These are phyloP conservation scores for Epinephelus moara DNA, from an alignment of 2,113 vertebrate genomes.

Conservation along the genomic window DNA sequence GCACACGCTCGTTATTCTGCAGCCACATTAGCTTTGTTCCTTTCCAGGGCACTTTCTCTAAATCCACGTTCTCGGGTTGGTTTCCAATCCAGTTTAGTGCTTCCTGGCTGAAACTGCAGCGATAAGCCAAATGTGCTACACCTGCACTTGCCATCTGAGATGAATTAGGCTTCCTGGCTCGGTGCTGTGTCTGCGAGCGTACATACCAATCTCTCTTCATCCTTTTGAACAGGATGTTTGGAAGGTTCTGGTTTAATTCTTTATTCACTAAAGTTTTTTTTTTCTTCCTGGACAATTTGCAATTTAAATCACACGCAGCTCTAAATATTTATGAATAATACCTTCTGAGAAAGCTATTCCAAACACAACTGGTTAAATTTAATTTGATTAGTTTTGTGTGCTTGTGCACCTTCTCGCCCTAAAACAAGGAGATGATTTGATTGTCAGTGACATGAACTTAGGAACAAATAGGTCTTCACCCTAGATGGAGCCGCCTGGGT, in stretches of 20 bases:
- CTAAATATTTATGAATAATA: constrained; percentile 29
- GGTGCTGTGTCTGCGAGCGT: constrained; percentile 27
- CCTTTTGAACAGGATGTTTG: constrained; percentile 5
- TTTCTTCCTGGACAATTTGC: constrained; percentile 16
- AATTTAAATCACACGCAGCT: constrained; percentile 50
- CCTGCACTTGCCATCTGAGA: constrained; percentile 55
- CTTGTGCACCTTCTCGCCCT: constrained; percentile 43
- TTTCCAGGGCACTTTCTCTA: constrained; percentile 35
- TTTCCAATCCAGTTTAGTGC: constrained; percentile 45
- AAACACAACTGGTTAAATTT: constrained; percentile 39
- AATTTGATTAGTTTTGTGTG: constrained; percentile 46
- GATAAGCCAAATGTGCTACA: constrained; percentile 56
- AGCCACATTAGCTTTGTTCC: constrained; percentile 35
- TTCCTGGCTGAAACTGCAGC: constrained; percentile 23
- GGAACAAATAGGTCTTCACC: constrained; percentile 22
- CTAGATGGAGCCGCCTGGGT: neutral
- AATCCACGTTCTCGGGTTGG: constrained; percentile 22
- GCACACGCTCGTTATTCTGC: constrained; percentile 22
- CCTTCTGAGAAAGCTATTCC: constrained; percentile 29
- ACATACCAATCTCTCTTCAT: constrained; percentile 23
- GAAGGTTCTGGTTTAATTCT: constrained; percentile 13
- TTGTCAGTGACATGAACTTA: constrained; percentile 68
- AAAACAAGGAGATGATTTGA: constrained; percentile 55
- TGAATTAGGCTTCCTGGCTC: constrained; percentile 51
- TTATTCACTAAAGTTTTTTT: neutral